Base-by-base conservation (phyloP, 2,888 invertebrate species). In the Lithophane semibrunnea region DNA sequence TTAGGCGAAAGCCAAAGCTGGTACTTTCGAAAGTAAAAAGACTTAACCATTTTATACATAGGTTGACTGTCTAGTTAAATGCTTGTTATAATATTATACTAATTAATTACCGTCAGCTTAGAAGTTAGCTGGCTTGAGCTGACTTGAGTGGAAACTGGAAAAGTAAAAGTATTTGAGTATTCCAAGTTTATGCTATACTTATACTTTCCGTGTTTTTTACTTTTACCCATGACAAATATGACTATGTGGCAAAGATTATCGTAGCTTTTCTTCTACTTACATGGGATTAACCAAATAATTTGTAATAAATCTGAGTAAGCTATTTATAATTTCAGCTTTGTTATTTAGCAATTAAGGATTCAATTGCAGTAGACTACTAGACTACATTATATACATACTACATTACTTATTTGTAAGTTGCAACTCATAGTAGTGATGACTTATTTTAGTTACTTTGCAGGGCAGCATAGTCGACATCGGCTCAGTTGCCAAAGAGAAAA, bases 81-180 rank as follows among this genome's bases (percentile, higher is more conserved):
- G 52, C 37, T 52, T 68, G n/a, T n/a, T 37, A 60, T 49, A 72
- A 80, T 29, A 29, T 67, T 63, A 67, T 37, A 49, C 5, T 9
- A 63, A 80, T 69, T 66, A 44, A 70, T 24, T 61, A 24, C 56
- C 3, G 47, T 58, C 47, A n/a, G 63, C 52, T 71, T 77, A 76
- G 12, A 29, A 58, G 44, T 65, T 52, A 58, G 65, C 42, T 77
- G 18, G 13, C 44, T 80, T 65, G 37, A 67, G 13, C 54, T 29
- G 18, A 24, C 29, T 64, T 72, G 13, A 60, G 8, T 1, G 56
- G 56, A 77, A 83, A 73, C 78, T 73, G 44, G 67, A 60, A 77
- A 82, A 77, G 47, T 82, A 68, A 81, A 72, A 77, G 72, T 65
- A n/a, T n/a, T n/a, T n/a, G 16, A 61, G 54, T 76, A 61, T 58